Evolutionary conservation across 2,797 vertebrate species (phyloP).

Genomic region (Erethizon dorsatum): DNA sequence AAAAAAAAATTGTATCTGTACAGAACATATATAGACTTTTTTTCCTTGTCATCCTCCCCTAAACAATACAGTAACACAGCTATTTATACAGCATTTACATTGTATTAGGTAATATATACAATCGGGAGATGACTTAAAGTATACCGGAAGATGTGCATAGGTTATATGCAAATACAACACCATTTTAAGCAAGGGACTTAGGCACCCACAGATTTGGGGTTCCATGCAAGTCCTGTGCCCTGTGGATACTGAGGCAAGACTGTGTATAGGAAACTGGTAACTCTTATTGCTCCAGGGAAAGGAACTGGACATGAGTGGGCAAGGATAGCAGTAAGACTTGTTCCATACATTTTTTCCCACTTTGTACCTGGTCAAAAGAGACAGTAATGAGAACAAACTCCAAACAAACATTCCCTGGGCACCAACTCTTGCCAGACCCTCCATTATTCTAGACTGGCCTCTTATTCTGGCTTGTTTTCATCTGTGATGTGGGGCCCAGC

Average conservation of each 20-base stretch:
- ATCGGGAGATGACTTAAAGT: background rate
- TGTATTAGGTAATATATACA: background rate
- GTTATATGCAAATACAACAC: too few species aligned
- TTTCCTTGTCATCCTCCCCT: background rate
- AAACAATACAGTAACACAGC: background rate
- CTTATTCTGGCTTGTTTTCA: background rate
- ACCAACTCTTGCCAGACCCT: background rate
- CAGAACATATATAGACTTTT: background rate
- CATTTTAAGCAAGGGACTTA: background rate
- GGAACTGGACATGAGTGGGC: background rate
- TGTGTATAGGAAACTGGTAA: too few species aligned
- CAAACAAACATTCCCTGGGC: background rate
- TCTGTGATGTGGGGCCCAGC: slow-evolving; percentile 5
- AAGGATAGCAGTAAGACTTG: background rate
- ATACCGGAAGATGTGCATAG: background rate
- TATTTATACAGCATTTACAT: background rate
- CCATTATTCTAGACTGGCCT: background rate
- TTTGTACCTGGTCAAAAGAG: background rate
- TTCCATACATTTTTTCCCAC: background rate
- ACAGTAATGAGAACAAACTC: background rate
- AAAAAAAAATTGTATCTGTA: background rate
- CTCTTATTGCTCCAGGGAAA: background rate
- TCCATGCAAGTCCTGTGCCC: background rate
- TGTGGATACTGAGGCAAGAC: background rate
- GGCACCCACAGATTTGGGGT: background rate